These are phyloP conservation scores for Temnothorax curvispinosus DNA, from an alignment of 1,140 invertebrate species.

Conservation along the genomic window DNA sequence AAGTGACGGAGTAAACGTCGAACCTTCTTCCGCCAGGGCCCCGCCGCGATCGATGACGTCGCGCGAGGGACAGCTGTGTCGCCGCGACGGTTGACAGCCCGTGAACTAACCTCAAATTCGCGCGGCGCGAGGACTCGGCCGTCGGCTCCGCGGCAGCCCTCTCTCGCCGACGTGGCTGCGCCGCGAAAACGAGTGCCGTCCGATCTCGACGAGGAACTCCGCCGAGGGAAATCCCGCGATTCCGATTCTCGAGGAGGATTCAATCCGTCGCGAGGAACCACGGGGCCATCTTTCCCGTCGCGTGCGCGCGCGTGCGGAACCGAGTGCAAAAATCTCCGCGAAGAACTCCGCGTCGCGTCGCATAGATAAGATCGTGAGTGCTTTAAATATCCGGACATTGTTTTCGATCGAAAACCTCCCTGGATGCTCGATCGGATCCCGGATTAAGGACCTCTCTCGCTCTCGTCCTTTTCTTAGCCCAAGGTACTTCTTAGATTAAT, in stretches of 20 bases:
- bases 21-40: neutral
- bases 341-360: neutral
- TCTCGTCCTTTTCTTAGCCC: neutral
- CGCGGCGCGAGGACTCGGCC: neutral
- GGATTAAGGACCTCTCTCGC: neutral
- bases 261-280: neutral
- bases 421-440: neutral
- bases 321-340: neutral
- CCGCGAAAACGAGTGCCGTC: no score
- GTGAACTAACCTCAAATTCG: conserved; percentile 40
- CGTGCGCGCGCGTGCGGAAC: neutral
- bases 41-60: conserved; percentile 28
- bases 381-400: neutral
- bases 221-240: neutral
- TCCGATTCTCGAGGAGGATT: neutral
- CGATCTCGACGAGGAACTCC: neutral
- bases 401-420: neutral
- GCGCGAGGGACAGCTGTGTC: conserved; percentile 36
- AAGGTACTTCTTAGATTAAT: neutral
- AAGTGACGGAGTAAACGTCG: no score
- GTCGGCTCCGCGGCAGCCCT: no score
- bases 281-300: conserved; percentile 56
- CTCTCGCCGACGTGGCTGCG: neutral
- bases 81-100: conserved; percentile 37
- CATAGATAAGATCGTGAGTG: neutral